Evolutionary conservation across 92 coral and sea anemone species (phyloP).

Genomic region (Actinostola sp.): DNA sequence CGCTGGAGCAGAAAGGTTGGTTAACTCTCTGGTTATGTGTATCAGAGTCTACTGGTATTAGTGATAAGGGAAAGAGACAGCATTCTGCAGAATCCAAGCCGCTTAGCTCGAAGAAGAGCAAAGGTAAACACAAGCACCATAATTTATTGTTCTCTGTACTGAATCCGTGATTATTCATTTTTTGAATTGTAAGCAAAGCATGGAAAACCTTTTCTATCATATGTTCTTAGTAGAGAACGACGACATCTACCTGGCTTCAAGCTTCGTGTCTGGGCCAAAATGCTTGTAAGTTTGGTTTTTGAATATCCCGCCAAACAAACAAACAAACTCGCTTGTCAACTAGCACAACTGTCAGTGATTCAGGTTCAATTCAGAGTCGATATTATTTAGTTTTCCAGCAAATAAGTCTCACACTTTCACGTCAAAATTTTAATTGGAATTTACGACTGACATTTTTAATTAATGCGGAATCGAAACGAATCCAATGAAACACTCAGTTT

Average conservation of each 20-base stretch:
- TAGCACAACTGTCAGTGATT: too few relatives aligned
- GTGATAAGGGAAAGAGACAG: not conserved
- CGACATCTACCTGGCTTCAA: conserved; percentile 23
- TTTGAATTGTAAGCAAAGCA: too few relatives aligned
- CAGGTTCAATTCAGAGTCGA: too few relatives aligned
- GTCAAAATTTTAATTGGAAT: too few relatives aligned
- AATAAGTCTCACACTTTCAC: too few relatives aligned
- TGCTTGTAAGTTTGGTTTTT: conserved; percentile 33
- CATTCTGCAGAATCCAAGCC: not conserved
- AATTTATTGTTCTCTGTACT: not conserved
- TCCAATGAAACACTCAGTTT: too few relatives aligned
- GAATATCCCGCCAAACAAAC: not conserved
- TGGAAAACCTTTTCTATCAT: too few relatives aligned
- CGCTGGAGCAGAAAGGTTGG: conserved; percentile 25
- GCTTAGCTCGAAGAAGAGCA: not conserved
- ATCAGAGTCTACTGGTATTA: conserved; percentile 9
- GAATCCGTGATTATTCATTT: too few relatives aligned
- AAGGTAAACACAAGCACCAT: not conserved
- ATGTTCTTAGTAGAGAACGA: not conserved
- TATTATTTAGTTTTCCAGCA: too few relatives aligned
- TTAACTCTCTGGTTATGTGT: conserved; percentile 7
- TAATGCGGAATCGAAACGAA: too few relatives aligned
- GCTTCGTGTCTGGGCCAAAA: conserved; percentile 41
- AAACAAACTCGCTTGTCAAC: too few relatives aligned
- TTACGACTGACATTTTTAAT: too few relatives aligned